Conservation (phyloP, 2,888 invertebrate genomes). For the Hydropsyche betteni region DNA sequence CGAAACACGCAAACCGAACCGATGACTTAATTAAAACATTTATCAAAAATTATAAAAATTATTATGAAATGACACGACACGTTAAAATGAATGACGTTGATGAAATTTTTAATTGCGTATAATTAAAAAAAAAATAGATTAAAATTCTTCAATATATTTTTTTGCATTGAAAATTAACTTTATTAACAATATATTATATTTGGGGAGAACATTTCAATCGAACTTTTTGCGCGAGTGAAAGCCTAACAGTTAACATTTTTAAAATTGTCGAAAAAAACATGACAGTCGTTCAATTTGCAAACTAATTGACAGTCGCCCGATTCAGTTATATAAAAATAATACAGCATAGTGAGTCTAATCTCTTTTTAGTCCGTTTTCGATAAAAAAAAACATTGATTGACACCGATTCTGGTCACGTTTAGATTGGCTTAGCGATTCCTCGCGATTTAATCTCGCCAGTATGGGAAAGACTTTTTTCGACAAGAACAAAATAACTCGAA, state of each 20-base stretch:
- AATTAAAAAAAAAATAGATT: background rate
- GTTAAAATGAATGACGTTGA: background rate
- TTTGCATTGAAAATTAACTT: background rate
- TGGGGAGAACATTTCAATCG: background rate
- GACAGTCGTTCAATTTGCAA: constrained; percentile 8
- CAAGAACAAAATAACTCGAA: no score
- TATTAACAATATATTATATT: background rate
- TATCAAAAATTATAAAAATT: background rate
- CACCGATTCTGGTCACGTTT: constrained; percentile 34
- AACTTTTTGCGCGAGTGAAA: background rate
- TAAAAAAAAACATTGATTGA: constrained; percentile 16
- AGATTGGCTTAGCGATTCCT: constrained; percentile 23
- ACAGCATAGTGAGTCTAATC: background rate
- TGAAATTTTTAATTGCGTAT: background rate
- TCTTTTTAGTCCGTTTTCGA: constrained; percentile 1
- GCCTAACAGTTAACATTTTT: background rate
- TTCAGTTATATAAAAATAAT: background rate
- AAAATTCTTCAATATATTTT: background rate
- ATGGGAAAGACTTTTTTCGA: no score
- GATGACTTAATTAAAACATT: constrained; percentile 14
- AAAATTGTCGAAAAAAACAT: constrained; percentile 11
- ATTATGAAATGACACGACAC: background rate
- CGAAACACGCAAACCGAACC: constrained; percentile 4
- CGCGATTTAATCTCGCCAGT: no score
- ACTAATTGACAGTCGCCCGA: constrained; percentile 14